Conservation (phyloP, 2,113 vertebrate genomes). For the Jacana jacana region DNA sequence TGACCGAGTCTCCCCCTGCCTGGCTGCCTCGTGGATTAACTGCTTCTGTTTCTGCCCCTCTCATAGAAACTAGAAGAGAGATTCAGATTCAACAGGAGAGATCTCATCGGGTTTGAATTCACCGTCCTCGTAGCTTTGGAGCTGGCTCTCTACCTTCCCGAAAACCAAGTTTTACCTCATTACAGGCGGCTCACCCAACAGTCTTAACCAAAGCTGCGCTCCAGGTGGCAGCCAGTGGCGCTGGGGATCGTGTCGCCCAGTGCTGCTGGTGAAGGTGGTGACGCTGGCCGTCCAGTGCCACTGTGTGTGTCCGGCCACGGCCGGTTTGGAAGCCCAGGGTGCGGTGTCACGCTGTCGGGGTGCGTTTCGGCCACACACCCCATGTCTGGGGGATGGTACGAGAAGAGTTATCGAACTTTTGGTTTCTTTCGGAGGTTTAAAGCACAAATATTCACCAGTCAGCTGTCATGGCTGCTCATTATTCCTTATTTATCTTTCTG, state of each 20-base stretch:
- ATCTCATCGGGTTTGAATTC: slow-evolving; percentile 94
- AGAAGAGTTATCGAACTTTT: slow-evolving; percentile 10
- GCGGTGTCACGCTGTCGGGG: background rate
- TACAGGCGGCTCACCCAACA: slow-evolving; percentile 90
- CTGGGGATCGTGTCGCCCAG: background rate
- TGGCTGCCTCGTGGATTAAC: background rate
- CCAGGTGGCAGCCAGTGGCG: background rate
- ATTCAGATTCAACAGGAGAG: slow-evolving; percentile 90
- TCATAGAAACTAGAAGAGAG: slow-evolving; percentile 93
- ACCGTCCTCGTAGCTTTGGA: slow-evolving; percentile 96
- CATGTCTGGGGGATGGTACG: slow-evolving; percentile 23
- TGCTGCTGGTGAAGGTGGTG: background rate
- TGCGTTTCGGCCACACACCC: background rate
- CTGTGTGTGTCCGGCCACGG: background rate
- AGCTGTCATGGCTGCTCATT: slow-evolving; percentile 57
- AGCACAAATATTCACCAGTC: slow-evolving; percentile 63
- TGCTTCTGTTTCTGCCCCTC: background rate
- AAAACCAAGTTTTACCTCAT: slow-evolving; percentile 94
- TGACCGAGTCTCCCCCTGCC: background rate
- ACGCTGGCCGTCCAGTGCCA: background rate
- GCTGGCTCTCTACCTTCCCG: slow-evolving; percentile 94
- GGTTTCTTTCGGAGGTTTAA: slow-evolving; percentile 53
- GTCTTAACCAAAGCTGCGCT: slow-evolving; percentile 62
- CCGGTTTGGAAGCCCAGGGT: background rate
- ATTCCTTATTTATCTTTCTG: slow-evolving; percentile 40